Percentiles rank a stretch among this genome's conserved stretches.
Conservation (phyloP, 1,140 invertebrate genomes). For the Brachionus asplanchnoidis region DNA sequence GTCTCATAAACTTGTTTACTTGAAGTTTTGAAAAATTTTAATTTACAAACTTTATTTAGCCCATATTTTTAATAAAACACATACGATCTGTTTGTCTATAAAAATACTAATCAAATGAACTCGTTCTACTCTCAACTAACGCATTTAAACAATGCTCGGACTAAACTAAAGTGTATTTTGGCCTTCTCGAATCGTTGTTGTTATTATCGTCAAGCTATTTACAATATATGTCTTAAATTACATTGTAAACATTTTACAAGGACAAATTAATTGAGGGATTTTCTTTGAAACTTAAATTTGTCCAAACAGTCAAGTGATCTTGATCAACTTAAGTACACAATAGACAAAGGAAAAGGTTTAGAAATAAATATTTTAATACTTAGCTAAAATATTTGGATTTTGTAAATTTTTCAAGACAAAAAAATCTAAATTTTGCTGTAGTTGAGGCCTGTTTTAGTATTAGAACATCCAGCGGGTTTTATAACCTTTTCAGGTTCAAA, state of each 20-base stretch:
- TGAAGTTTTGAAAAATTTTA: not conserved
- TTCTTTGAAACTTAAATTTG: constrained; percentile 25
- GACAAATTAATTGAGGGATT: constrained; percentile 20
- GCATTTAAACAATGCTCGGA: not conserved
- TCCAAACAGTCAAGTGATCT: constrained; percentile 33
- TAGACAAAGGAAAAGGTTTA: not conserved
- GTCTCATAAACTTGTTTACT: not conserved
- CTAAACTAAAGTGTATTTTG: not conserved
- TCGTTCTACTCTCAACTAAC: constrained; percentile 17
- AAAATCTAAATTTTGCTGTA: not conserved
- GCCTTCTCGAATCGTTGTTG: not conserved
- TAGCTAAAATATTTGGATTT: constrained; percentile 15
- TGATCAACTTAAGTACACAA: constrained; percentile 3
- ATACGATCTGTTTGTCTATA: constrained; percentile 36
- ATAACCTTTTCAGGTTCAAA: too few relatives aligned
- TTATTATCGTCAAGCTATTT: constrained; percentile 1
- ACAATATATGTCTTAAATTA: constrained; percentile 10
- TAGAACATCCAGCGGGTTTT: too few relatives aligned
- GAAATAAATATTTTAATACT: constrained; percentile 23
- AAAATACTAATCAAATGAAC: constrained; percentile 27
- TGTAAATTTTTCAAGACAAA: not conserved
- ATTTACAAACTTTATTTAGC: constrained; percentile 20
- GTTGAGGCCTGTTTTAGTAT: not conserved
- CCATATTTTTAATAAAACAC: constrained; percentile 19
- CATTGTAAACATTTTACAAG: constrained; percentile 27